Evolutionary conservation across 2,797 vertebrate genomes (phyloP).

Genomic region (Acanthurus lineatus): DNA sequence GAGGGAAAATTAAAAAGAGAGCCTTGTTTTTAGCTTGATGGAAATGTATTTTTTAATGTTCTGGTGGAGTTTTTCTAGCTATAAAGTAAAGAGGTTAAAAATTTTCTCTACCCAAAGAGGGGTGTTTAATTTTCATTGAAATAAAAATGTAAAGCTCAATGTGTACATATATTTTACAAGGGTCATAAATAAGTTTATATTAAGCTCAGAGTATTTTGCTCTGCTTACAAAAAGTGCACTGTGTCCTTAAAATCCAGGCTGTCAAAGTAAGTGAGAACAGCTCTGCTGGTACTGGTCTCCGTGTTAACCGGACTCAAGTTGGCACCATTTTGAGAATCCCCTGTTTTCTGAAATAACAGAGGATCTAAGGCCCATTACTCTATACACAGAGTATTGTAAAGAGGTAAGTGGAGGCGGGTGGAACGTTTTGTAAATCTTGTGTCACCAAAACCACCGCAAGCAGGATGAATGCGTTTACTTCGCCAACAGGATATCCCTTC

Average conservation of each 20-base stretch:
- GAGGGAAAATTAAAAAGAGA: not conserved
- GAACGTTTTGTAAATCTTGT: conserved; percentile 88
- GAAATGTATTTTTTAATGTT: not conserved
- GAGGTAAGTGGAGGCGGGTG: conserved; percentile 81
- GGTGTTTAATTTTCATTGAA: conserved; percentile 16
- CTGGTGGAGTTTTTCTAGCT: conserved; percentile 2
- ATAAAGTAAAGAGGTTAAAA: conserved; percentile 3
- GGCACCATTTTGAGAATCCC: conserved; percentile 72
- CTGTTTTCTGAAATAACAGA: conserved; percentile 86
- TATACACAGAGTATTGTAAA: conserved; percentile 81
- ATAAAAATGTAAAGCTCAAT: conserved; percentile 27
- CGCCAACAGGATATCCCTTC: conserved; percentile 97
- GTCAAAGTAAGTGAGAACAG: conserved; percentile 62
- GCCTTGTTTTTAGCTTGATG: not conserved
- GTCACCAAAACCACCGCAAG: conserved; percentile 84
- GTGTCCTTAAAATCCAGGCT: conserved; percentile 40
- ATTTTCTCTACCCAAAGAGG: not conserved
- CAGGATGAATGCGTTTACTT: conserved; percentile 97
- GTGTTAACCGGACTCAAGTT: conserved; percentile 60
- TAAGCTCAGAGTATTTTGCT: conserved; percentile 33
- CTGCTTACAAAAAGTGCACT: conserved; percentile 29
- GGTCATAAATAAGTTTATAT: conserved; percentile 56
- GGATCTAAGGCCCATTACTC: conserved; percentile 84
- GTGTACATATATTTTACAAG: conserved; percentile 41
- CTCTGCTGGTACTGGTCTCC: conserved; percentile 52